phyloP scores from a whole-genome alignment of 2,888 invertebrate species.

The Cephalotes varians region DNA sequence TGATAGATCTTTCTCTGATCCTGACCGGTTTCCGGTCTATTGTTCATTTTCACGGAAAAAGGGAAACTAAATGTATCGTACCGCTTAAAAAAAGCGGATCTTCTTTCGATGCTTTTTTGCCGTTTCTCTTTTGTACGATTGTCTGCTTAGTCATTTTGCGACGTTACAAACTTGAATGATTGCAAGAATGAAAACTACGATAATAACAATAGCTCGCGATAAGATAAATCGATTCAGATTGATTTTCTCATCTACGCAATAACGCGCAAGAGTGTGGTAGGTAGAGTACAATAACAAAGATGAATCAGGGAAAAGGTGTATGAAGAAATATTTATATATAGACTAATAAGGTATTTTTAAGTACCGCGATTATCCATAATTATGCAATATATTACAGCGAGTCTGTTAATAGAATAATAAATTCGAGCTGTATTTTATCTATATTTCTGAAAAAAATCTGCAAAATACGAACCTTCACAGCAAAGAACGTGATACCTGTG shows the following conservation, averaged over 20 bases:
- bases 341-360: no score
- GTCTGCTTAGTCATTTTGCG: conserved; percentile 32
- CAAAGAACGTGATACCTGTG: neutral
- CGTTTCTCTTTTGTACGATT: conserved; percentile 24
- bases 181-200: conserved; percentile 27
- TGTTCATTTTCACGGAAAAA: conserved; percentile 68
- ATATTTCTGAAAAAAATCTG: neutral
- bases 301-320: neutral
- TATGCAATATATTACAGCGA: neutral
- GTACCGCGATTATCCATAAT: neutral
- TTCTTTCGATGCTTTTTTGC: conserved; percentile 37
- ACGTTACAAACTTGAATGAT: conserved; percentile 58
- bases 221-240: conserved; percentile 25
- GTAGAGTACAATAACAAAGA: neutral
- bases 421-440: neutral
- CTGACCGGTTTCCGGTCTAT: conserved; percentile 75
- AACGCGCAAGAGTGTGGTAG: neutral
- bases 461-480: neutral
- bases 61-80: conserved; percentile 73
- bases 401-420: neutral
- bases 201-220: neutral
- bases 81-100: conserved; percentile 69
- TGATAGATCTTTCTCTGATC: conserved; percentile 52
- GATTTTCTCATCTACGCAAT: neutral
- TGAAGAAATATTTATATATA: neutral